Percentiles rank a stretch among this genome's conserved stretches.
Conservation (phyloP, 2,888 invertebrate genomes). For the Eupeodes latifasciatus region DNA sequence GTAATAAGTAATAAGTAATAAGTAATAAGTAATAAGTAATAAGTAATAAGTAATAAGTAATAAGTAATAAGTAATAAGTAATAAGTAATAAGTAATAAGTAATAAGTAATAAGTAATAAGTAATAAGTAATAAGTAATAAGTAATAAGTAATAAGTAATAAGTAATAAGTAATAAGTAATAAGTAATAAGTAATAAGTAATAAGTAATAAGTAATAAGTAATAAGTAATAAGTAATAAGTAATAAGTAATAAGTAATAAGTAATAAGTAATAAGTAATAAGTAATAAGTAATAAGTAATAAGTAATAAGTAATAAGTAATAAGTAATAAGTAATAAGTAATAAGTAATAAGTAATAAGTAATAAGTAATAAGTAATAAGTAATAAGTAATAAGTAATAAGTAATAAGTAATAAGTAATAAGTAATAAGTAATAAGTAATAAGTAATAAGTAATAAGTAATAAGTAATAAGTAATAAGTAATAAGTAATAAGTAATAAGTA, state of each 20-base stretch:
- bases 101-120: slow-evolving; percentile 1
- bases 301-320: background rate
- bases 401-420: no score
- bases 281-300: slow-evolving; percentile 1
- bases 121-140: slow-evolving; percentile 1
- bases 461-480: no score
- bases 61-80: background rate
- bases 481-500: no score
- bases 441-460: no score
- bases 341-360: no score
- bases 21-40: slow-evolving; percentile 1
- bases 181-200: slow-evolving; percentile 1
- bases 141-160: slow-evolving; percentile 1
- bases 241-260: slow-evolving; percentile 1
- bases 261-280: slow-evolving; percentile 1
- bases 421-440: no score
- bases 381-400: no score
- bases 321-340: no score
- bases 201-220: slow-evolving; percentile 1
- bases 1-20: slow-evolving; percentile 1
- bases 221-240: slow-evolving; percentile 1
- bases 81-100: slow-evolving; percentile 1
- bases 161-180: slow-evolving; percentile 1
- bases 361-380: no score
- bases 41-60: slow-evolving; percentile 1